Conservation (phyloP, 2,797 vertebrate species). For the Accipiter badius region DNA sequence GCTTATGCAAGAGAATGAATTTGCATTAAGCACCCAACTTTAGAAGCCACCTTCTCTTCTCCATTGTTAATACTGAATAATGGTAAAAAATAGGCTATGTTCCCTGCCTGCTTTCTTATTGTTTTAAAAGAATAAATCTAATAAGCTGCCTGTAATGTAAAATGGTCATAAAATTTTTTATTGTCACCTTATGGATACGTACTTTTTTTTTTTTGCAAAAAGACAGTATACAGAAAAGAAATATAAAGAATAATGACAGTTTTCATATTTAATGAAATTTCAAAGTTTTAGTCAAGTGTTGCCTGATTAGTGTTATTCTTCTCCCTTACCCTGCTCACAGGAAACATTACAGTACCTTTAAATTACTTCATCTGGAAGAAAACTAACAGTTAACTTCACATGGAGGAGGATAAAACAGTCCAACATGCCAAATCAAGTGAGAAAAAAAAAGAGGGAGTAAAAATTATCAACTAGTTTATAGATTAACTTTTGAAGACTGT, state of each 20-base stretch:
- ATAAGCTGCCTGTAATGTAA: not conserved
- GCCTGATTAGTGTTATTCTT: not conserved
- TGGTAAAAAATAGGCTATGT: constrained; percentile 3
- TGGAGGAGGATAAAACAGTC: not conserved
- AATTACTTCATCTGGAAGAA: not conserved
- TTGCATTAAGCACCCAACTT: constrained; percentile 63
- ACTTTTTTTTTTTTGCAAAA: not conserved
- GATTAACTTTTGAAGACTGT: not conserved
- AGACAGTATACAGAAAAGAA: not conserved
- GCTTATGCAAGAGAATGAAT: constrained; percentile 67
- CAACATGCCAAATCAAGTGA: not conserved
- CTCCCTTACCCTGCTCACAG: not conserved
- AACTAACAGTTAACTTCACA: not conserved
- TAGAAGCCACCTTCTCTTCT: constrained; percentile 62
- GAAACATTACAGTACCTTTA: not conserved
- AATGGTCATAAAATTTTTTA: not conserved
- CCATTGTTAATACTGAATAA: constrained; percentile 56
- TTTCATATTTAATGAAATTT: not conserved
- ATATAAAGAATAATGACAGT: not conserved
- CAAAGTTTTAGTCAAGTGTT: not conserved
- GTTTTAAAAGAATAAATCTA: constrained; percentile 35
- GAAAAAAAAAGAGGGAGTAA: not conserved
- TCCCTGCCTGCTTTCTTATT: not conserved
- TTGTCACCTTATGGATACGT: not conserved
- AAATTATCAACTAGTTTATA: not conserved